phyloP scores from a whole-genome alignment of 2,113 vertebrate genomes.

The Glaucidium brasilianum region DNA sequence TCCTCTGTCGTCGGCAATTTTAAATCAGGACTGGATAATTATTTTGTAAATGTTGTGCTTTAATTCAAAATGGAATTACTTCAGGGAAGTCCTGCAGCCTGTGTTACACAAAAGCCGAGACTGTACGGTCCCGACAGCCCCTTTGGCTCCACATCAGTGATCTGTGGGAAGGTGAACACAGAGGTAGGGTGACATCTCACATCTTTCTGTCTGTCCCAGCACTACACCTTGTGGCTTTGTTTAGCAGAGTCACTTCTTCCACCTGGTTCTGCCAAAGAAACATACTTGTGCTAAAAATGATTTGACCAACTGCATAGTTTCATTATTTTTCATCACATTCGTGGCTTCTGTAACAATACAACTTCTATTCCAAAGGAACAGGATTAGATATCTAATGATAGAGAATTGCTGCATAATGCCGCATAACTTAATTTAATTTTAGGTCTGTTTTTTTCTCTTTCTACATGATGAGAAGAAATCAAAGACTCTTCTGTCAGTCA shows the following conservation, averaged over 20 bases:
- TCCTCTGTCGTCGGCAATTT: neutral
- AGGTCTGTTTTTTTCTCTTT: neutral
- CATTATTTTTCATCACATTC: neutral
- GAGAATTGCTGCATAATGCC: neutral
- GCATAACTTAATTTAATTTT: neutral
- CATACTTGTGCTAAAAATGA: neutral
- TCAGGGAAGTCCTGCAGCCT: neutral
- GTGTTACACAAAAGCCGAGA: neutral
- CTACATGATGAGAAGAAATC: neutral
- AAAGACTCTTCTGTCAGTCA: neutral
- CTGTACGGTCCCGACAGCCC: fast-evolving
- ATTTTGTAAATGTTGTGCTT: neutral
- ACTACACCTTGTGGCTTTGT: neutral
- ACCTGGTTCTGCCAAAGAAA: neutral
- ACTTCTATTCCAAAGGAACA: neutral
- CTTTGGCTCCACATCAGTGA: neutral
- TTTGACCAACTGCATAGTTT: neutral
- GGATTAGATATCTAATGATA: neutral
- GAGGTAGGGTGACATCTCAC: neutral
- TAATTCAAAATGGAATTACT: neutral
- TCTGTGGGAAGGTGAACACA: neutral
- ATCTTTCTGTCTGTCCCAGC: neutral
- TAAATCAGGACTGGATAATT: neutral
- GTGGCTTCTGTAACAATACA: neutral
- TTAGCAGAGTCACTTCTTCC: neutral